phyloP scores from a whole-genome alignment of 2,888 invertebrate genomes.

The Oscheius myriophilus region DNA sequence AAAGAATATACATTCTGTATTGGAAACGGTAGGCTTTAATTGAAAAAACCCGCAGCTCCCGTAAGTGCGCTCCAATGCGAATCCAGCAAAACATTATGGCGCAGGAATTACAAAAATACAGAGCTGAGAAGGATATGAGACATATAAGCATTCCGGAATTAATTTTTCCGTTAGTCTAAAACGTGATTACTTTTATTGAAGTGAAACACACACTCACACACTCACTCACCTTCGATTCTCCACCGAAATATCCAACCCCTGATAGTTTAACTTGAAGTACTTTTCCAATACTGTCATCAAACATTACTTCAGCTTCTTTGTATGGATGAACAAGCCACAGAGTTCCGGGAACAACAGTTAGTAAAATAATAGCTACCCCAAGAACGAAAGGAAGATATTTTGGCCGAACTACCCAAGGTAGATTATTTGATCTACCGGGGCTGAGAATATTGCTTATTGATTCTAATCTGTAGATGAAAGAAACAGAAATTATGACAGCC shows the following conservation, averaged over 20 bases:
- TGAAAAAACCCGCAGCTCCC: background rate
- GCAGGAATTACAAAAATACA: background rate
- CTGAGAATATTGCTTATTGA: background rate
- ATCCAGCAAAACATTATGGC: constrained; percentile 1
- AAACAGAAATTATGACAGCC: background rate
- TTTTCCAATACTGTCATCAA: background rate
- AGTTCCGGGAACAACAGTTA: background rate
- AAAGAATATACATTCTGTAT: constrained; percentile 6
- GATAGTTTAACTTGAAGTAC: background rate
- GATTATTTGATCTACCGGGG: background rate
- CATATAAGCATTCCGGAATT: background rate
- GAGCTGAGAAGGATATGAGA: background rate
- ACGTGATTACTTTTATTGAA: too few species aligned
- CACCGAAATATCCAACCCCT: constrained; percentile 6
- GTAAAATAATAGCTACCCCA: background rate
- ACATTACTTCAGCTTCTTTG: background rate
- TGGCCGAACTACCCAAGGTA: background rate
- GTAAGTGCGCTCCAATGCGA: constrained; percentile 13
- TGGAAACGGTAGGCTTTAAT: constrained; percentile 9
- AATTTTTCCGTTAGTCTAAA: background rate
- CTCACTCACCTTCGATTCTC: background rate
- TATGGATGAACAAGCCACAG: background rate
- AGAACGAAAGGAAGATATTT: background rate
- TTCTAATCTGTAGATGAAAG: constrained; percentile 9
- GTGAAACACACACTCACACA: background rate